Evolutionary conservation across 2,113 vertebrate genomes (phyloP), one percentile per base, ranked within the genome.

Genomic region (Ammodramus savannarum): DNA sequence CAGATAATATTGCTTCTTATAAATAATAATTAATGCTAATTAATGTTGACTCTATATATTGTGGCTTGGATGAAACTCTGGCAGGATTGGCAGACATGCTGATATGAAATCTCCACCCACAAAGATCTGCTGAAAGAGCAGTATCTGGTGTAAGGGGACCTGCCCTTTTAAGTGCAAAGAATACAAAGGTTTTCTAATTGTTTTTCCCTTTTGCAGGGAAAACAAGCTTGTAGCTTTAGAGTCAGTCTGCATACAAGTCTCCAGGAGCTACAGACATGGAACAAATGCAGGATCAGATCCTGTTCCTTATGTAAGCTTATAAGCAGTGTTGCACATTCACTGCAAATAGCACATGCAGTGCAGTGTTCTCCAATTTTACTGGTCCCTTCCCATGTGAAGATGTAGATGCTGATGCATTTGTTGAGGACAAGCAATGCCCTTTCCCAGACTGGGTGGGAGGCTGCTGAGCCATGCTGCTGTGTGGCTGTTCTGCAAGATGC

Each of bases 1-100:
- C 59, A 85, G 93, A 89, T 94, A 91, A 46, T 89, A 85, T 76
- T 91, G 48, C 62, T 93, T 43, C 87, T 95, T 95, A 95, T 92
- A 97, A 96, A 97, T 96, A 97, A 88, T 91, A 97, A 97, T 96
- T 94, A 96, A 94, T 96, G 88, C 67, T 95, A 97, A 97, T 96
- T 88, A 80, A 73, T 86, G 91, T 95, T 97, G 94, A 91, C 85
- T 96, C 63, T 93, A 1, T 92, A 7, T 87, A 92, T 85, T 95
- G 93, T 94, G 90, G 91, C 93, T 96, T 95, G 96, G 93, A 93
- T 96, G 96, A 97, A 97, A 96, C 95, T 93, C 59, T 92, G 58
- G 26, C 81, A 92, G 80, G 67, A 66, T 13, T 96, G 93, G 89
- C 93, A 94, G 83, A 89, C 84, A 66, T 14, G 62, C 77, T 89